phyloP scores from a whole-genome alignment of 1,140 invertebrate genomes.

The Hylaeus volcanicus region DNA sequence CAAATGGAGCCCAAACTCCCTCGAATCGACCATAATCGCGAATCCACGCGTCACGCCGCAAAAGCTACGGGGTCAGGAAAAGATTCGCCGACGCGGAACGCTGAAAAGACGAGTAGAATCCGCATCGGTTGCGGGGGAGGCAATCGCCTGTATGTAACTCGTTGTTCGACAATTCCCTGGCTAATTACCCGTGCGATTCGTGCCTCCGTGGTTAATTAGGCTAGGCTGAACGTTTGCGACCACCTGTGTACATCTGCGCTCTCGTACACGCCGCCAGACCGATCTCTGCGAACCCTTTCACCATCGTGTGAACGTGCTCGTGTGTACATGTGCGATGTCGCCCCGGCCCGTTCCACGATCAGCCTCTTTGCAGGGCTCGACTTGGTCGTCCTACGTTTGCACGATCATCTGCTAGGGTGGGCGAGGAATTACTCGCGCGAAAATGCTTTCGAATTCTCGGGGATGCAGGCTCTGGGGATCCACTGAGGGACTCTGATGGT shows the following conservation, averaged over 20 bases:
- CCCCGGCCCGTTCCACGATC: background rate
- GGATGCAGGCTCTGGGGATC: too few species aligned
- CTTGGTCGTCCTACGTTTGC: conserved; percentile 1
- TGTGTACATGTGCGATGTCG: background rate
- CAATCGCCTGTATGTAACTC: conserved; percentile 8
- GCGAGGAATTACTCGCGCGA: conserved; percentile 10
- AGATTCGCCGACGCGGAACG: background rate
- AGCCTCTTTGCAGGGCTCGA: conserved; percentile 4
- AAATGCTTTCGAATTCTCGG: background rate
- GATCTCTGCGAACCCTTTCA: background rate
- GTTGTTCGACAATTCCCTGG: conserved; percentile 18
- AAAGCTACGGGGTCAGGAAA: background rate
- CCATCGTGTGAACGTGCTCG: too few species aligned
- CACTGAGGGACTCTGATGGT: background rate
- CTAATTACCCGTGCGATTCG: conserved; percentile 42
- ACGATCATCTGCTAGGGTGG: background rate
- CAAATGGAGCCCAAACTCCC: too few species aligned
- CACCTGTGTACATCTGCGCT: background rate
- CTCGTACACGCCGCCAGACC: background rate
- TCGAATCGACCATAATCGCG: too few species aligned
- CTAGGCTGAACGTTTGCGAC: conserved; percentile 10
- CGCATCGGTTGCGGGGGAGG: too few species aligned
- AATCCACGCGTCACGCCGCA: too few species aligned
- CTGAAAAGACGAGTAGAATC: background rate
- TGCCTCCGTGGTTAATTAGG: conserved; percentile 26